These are phyloP conservation scores for Pristis pectinata DNA, from an alignment of 2,797 vertebrate genomes.

Conservation along the genomic window DNA sequence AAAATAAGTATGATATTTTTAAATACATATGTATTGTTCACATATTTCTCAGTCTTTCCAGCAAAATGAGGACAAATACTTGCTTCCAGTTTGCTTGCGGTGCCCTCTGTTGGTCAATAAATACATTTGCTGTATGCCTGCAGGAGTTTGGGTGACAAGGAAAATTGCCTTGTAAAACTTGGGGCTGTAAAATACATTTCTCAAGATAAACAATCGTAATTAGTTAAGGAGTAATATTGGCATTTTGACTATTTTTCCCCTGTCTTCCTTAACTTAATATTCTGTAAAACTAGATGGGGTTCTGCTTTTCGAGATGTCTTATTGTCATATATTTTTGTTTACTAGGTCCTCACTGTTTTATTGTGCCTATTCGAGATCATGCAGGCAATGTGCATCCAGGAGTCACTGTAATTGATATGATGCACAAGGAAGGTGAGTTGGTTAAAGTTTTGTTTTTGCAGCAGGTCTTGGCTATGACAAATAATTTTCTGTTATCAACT, in stretches of 20 bases:
- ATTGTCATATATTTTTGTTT: neutral
- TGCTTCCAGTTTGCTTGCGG: neutral
- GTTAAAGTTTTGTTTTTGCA: neutral
- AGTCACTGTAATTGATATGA: constrained; percentile 54
- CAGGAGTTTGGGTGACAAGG: neutral
- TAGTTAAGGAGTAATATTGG: neutral
- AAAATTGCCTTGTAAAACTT: neutral
- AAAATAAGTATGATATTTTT: neutral
- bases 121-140: neutral
- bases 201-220: neutral
- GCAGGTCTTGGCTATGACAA: no score
- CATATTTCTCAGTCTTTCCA: neutral
- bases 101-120: neutral
- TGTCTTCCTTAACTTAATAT: neutral
- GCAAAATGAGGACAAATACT: neutral
- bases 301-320: neutral
- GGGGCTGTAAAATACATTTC: neutral
- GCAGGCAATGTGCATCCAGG: constrained; percentile 50
- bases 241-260: neutral
- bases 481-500: neutral
- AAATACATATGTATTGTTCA: neutral
- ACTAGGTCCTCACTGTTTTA: constrained; percentile 58
- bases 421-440: constrained; percentile 57
- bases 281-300: no score
- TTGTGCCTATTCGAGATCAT: constrained; percentile 52